Evolutionary conservation across 2,888 invertebrate species (phyloP).

Genomic region (Podotricha telesiphe): DNA sequence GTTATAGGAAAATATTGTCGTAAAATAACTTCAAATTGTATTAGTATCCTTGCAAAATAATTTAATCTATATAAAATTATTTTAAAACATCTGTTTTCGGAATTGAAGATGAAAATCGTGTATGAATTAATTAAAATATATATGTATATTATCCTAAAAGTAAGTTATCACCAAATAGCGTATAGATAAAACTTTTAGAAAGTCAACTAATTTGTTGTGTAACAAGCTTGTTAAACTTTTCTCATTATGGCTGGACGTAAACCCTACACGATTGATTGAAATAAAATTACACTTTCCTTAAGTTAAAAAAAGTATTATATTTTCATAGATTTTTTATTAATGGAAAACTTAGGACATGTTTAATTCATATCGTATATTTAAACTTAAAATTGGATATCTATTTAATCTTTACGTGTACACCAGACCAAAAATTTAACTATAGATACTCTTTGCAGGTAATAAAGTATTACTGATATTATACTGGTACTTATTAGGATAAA

Average conservation of each 20-base stretch:
- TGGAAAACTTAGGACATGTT: not conserved
- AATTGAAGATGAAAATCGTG: not conserved
- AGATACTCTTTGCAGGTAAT: no score
- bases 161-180: not conserved
- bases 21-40: no score
- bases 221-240: constrained; percentile 29
- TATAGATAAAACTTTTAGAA: constrained; percentile 27
- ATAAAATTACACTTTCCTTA: constrained; percentile 18
- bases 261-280: constrained; percentile 29
- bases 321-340: not conserved
- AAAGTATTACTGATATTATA: no score
- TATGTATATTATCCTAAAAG: constrained; percentile 6
- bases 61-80: no score
- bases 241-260: constrained; percentile 32
- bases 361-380: not conserved
- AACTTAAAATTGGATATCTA: not conserved
- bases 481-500: no score
- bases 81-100: no score
- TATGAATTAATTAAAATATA: not conserved
- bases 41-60: no score
- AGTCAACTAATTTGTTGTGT: constrained; percentile 30
- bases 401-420: not conserved
- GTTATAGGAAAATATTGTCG: not conserved
- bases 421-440: no score
- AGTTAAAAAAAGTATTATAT: constrained; percentile 6